phyloP scores from a whole-genome alignment of 1,140 invertebrate species.

The Dolichoris vasculosae region DNA sequence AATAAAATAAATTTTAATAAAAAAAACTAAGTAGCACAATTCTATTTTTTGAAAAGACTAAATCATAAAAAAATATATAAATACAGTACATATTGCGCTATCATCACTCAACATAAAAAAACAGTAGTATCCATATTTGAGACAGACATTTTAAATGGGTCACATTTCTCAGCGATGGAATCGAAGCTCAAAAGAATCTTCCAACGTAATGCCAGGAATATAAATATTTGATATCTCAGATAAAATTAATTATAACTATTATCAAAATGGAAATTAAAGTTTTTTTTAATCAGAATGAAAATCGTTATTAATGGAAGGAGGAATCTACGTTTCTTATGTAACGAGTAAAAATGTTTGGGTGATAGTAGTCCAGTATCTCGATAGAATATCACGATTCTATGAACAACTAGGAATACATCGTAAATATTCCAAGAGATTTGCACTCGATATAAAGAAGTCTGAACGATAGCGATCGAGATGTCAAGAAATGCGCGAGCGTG shows the following conservation, averaged over 20 bases:
- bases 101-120: background rate
- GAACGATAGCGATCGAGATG: background rate
- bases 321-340: background rate
- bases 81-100: background rate
- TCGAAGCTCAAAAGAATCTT: background rate
- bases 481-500: background rate
- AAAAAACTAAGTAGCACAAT: background rate
- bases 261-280: background rate
- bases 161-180: background rate
- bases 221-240: background rate
- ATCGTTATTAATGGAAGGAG: background rate
- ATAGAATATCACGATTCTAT: background rate
- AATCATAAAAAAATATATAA: background rate
- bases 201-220: background rate
- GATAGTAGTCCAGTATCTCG: no score
- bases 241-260: background rate
- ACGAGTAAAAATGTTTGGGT: background rate
- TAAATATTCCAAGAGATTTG: background rate
- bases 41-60: background rate
- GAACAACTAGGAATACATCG: background rate
- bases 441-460: background rate
- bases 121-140: background rate
- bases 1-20: no score
- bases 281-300: background rate
- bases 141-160: slow-evolving; percentile 1